Base-by-base conservation (phyloP, 2,888 invertebrate genomes). In the Caenorhabditis plicata region DNA sequence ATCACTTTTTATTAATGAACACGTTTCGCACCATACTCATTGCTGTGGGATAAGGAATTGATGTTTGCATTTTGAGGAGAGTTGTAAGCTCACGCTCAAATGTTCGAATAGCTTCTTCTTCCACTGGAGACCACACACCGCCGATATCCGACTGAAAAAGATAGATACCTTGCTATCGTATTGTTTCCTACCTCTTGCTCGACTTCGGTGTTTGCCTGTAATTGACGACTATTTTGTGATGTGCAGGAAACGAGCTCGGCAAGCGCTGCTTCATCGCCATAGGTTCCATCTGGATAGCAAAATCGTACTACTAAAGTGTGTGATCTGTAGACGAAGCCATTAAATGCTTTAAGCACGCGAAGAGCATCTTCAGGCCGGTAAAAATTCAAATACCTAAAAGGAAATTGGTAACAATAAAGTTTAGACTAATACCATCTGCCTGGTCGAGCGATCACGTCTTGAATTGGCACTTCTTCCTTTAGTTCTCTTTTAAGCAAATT, bases 331-430 rank as follows among this genome's bases (percentile, higher is more conserved):
- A 19, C n/a, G 49, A 38, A 62, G 11, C 52, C 55, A 31, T 62
- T 55, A 38, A 62, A 62, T 5, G 23, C 15, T 22, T 56, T 51
- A 35, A 62, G 29, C 7, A 62, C 62, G 13, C 47, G 42, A 17
- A 62, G 42, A 1, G 62, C 62, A 35, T 62, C 62, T 56, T 62
- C 62, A 4, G 62, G 55, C 15, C 62, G 62, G 38, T 62, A 62
- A 26, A 62, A 62, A 33, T 56, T 51, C 17, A 62, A 29, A 29
- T 38, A 60, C 44, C 44, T 44, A 25, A 15, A 33, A 32, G 17
- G 33, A 17, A n/a, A 25, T 11, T 7, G 36, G 3, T 23, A 5
- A 13, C 26, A 25, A 25, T 4, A 5, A 23, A 4, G 26, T 25
- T 8, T 19, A 43, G 3, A 4, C 8, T 19, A 5, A 11, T 5